These are phyloP conservation scores for Rhinolophus sinicus DNA, from an alignment of 2,113 vertebrate genomes.

Conservation along the genomic window DNA sequence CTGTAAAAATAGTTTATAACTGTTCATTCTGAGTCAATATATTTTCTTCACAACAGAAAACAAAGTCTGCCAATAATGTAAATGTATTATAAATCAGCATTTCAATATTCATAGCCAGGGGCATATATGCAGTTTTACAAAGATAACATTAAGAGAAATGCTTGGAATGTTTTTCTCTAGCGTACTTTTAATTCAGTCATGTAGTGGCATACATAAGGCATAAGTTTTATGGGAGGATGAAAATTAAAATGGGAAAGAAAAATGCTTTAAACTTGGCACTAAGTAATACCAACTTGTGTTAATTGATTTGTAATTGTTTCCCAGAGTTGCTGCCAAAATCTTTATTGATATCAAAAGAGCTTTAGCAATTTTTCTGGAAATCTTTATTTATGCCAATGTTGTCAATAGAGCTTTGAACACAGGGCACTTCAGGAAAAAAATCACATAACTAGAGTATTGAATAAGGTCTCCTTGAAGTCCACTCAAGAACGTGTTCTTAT, in stretches of 20 bases:
- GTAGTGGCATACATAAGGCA: not conserved
- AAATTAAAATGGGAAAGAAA: not conserved
- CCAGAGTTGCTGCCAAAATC: not conserved
- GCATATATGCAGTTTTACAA: not conserved
- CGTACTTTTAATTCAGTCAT: not conserved
- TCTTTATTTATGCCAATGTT: slow-evolving; percentile 61
- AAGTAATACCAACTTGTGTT: not conserved
- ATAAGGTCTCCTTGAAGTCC: slow-evolving; percentile 75
- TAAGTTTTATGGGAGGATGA: not conserved
- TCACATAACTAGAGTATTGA: slow-evolving; percentile 54
- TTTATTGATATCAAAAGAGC: not conserved
- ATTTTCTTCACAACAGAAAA: not conserved
- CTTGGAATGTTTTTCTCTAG: not conserved
- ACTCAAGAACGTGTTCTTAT: slow-evolving; percentile 83
- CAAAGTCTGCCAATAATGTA: not conserved
- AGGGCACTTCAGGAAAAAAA: slow-evolving; percentile 60
- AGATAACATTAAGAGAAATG: not conserved
- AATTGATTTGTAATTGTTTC: not conserved
- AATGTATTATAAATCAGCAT: not conserved
- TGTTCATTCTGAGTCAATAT: not conserved
- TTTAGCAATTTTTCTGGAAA: slow-evolving; percentile 62
- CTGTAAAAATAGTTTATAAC: not conserved
- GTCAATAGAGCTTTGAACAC: slow-evolving; percentile 80
- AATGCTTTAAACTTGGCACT: not conserved
- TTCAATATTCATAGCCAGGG: not conserved